Evolutionary conservation across 2,797 vertebrate species (phyloP).

Genomic region (Melanitta fusca): DNA sequence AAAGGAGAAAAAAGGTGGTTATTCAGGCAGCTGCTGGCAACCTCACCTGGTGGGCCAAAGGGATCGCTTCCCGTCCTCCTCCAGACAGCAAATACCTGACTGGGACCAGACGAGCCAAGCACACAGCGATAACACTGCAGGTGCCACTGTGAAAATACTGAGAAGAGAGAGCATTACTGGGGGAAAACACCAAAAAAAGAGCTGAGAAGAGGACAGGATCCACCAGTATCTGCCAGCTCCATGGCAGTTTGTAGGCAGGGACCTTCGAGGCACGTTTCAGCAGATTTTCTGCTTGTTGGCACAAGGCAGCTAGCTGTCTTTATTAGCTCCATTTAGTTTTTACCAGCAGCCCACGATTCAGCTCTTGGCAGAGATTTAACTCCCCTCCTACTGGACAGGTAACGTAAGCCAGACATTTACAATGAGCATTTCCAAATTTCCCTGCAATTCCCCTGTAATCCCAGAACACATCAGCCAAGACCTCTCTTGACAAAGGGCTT

Average conservation of each 20-base stretch:
- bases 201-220: background rate
- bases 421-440: background rate
- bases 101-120: accelerated
- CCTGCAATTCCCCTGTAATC: background rate
- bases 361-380: background rate
- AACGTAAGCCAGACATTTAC: background rate
- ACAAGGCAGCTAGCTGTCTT: background rate
- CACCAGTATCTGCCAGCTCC: background rate
- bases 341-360: background rate
- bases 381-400: background rate
- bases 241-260: background rate
- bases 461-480: background rate
- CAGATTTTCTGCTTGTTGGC: background rate
- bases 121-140: accelerated
- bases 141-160: background rate
- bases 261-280: accelerated
- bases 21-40: background rate
- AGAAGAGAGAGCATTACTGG: background rate
- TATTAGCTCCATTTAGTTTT: background rate
- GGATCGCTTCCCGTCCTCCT: background rate
- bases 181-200: background rate
- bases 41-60: background rate
- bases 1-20: background rate
- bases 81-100: background rate
- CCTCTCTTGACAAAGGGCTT: background rate